Conservation (phyloP, 2,797 vertebrate species). For the Carduelis carduelis region DNA sequence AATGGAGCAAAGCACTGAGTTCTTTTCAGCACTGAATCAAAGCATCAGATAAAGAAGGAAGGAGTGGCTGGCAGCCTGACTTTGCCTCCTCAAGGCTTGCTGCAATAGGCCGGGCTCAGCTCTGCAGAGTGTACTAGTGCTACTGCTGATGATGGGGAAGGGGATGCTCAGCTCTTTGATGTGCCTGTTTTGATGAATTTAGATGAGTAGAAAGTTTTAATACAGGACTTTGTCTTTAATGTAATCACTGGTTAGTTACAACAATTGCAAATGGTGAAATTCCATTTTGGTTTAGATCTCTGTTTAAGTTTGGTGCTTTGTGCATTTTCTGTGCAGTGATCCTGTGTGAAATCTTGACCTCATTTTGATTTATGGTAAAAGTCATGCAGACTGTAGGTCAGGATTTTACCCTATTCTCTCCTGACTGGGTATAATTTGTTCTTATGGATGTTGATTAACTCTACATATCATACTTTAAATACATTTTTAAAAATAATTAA, state of each 20-base stretch:
- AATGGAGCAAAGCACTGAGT: neutral
- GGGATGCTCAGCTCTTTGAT: slow-evolving; percentile 7
- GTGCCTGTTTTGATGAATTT: neutral
- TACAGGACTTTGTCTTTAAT: neutral
- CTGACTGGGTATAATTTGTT: neutral
- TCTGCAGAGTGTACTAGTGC: neutral
- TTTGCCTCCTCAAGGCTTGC: neutral
- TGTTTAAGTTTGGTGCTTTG: neutral
- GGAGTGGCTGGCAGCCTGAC: neutral
- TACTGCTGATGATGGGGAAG: neutral
- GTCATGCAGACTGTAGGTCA: neutral
- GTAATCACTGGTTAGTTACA: neutral
- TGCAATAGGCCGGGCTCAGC: neutral
- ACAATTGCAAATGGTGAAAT: neutral
- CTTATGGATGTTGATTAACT: neutral
- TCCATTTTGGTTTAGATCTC: neutral
- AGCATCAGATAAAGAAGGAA: slow-evolving; percentile 35
- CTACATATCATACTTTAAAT: neutral
- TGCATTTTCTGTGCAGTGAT: neutral
- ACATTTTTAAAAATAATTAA: neutral
- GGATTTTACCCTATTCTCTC: neutral
- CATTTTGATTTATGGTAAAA: neutral
- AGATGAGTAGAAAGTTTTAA: neutral
- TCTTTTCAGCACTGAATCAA: slow-evolving; percentile 5
- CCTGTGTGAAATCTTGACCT: neutral